Conservation (phyloP, 2,888 invertebrate species). For the Lithophane leautieri region DNA sequence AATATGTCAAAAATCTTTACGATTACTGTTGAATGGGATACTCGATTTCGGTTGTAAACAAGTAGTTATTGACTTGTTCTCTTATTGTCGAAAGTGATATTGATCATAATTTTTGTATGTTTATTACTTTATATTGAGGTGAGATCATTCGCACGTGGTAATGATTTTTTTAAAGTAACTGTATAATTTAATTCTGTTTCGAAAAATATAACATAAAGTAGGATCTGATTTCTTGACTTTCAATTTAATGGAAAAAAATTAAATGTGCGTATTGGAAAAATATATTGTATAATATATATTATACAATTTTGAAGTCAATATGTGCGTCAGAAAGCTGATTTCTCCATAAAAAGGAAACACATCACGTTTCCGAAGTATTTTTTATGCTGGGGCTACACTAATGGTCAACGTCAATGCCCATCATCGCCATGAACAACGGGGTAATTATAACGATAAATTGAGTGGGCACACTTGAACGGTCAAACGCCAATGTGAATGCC, state of each 20-base stretch:
- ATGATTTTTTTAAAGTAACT: not conserved
- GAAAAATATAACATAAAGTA: not conserved
- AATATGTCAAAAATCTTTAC: slow-evolving; percentile 60
- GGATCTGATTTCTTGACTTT: not conserved
- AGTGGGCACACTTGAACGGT: no score
- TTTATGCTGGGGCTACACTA: no score
- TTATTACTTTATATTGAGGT: slow-evolving; percentile 4
- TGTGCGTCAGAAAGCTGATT: not conserved
- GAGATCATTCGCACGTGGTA: not conserved
- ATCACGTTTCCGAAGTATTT: not conserved
- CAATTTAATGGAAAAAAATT: not conserved
- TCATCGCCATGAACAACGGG: no score
- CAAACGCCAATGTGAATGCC: no score
- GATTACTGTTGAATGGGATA: slow-evolving; percentile 37
- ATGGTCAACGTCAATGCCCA: no score
- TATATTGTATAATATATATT: no score
- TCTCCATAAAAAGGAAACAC: not conserved
- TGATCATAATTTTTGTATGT: slow-evolving; percentile 3
- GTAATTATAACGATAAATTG: no score
- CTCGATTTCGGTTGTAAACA: slow-evolving; percentile 47
- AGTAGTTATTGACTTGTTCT: slow-evolving; percentile 30
- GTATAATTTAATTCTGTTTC: not conserved
- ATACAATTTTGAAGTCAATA: not conserved
- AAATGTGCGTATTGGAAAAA: not conserved
- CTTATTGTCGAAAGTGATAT: slow-evolving; percentile 37